Percentiles rank a stretch among this genome's conserved stretches.
These are phyloP conservation scores for Pristis pectinata DNA, from an alignment of 2,797 vertebrate species.

Conservation along the genomic window DNA sequence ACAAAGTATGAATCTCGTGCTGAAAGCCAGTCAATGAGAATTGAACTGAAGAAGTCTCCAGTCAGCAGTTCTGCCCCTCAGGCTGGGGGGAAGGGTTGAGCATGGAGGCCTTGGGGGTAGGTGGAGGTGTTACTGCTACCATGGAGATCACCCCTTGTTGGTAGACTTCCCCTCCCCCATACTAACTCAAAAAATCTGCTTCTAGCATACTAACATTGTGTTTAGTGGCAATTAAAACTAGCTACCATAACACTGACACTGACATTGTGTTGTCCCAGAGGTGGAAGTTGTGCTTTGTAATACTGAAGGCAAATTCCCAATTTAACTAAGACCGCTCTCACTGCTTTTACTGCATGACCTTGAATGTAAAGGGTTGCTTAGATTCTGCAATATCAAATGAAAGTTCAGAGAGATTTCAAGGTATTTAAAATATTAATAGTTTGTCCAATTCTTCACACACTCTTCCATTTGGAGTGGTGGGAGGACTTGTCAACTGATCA, in stretches of 20 bases:
- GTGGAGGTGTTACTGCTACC: constrained; percentile 56
- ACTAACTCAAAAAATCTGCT: constrained; percentile 42
- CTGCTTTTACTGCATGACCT: too few relatives aligned
- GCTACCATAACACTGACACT: not conserved
- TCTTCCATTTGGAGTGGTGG: not conserved
- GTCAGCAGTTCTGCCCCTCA: constrained; percentile 67
- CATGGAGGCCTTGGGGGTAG: constrained; percentile 58
- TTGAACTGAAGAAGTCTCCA: constrained; percentile 86
- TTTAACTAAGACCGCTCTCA: not conserved
- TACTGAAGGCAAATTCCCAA: not conserved
- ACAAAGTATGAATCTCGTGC: constrained; percentile 78
- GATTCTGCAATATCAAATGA: not conserved
- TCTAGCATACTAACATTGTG: not conserved
- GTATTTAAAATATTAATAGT: not conserved
- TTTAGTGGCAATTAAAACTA: not conserved
- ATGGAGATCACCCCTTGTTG: constrained; percentile 47
- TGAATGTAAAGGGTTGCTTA: not conserved
- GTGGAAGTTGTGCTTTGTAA: not conserved
- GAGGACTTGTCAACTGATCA: not conserved
- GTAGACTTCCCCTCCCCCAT: not conserved
- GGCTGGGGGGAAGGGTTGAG: constrained; percentile 78
- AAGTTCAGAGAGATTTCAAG: not conserved
- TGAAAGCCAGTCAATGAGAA: constrained; percentile 89
- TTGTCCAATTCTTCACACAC: not conserved
- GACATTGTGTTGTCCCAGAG: not conserved